phyloP scores from a whole-genome alignment of 2,797 vertebrate species.

The Schizopygopsis malacanthus region DNA sequence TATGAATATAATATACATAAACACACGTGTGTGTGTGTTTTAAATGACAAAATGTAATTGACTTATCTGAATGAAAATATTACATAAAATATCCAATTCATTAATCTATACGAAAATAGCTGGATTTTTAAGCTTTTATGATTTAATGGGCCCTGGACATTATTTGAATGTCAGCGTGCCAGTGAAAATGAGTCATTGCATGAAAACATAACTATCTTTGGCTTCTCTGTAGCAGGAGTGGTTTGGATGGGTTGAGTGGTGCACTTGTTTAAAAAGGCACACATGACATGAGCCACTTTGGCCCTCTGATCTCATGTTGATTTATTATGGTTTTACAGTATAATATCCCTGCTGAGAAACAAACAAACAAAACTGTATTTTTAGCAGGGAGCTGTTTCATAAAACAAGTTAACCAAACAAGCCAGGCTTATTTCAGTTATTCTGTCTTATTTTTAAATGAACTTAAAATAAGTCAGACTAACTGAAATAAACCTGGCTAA shows the following conservation, averaged over 20 bases:
- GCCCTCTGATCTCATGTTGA: not conserved
- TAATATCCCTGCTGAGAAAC: not conserved
- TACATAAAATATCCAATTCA: not conserved
- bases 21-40: too few relatives aligned
- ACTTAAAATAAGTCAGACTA: too few relatives aligned
- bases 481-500: too few relatives aligned
- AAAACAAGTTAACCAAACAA: too few relatives aligned
- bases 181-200: not conserved
- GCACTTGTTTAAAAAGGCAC: conserved; percentile 29
- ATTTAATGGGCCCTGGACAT: not conserved
- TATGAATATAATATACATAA: not conserved
- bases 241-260: not conserved
- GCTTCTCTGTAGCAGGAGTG: not conserved
- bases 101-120: not conserved
- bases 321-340: not conserved
- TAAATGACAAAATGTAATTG: not conserved
- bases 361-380: not conserved
- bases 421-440: too few relatives aligned
- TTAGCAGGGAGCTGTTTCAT: not conserved
- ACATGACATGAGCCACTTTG: not conserved
- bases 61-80: not conserved
- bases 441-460: too few relatives aligned
- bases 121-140: not conserved
- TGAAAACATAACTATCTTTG: not conserved
- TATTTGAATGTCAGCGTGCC: not conserved